Conservation (phyloP, 1,140 invertebrate genomes). For the Uloborus diversus region DNA sequence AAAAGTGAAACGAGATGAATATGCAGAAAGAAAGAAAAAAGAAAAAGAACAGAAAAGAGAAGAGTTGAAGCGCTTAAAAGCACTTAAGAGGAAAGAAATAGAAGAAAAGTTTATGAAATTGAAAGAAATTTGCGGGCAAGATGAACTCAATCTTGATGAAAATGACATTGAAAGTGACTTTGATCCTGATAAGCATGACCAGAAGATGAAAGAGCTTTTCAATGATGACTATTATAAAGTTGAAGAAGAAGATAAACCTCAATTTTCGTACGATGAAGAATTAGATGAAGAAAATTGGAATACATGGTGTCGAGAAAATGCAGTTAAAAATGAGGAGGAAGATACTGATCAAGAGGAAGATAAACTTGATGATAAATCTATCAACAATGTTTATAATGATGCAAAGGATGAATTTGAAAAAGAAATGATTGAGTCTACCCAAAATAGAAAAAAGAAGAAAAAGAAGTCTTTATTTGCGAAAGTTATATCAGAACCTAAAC, state of each 20-base stretch:
- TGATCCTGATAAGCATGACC: conserved; percentile 88
- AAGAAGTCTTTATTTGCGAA: conserved; percentile 75
- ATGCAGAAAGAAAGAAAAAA: conserved; percentile 73
- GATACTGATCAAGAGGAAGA: conserved; percentile 62
- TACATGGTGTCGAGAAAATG: conserved; percentile 68
- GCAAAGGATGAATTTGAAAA: conserved; percentile 66
- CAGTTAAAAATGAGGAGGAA: conserved; percentile 62
- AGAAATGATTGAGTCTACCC: conserved; percentile 71
- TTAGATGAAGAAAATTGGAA: conserved; percentile 76
- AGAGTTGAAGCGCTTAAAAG: conserved; percentile 86
- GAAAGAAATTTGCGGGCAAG: conserved; percentile 88
- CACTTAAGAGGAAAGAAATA: conserved; percentile 89
- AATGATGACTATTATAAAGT: conserved; percentile 85
- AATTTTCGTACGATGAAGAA: conserved; percentile 82
- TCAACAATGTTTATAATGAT: background rate
- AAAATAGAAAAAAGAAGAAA: conserved; percentile 64
- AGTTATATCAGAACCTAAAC: conserved; percentile 76
- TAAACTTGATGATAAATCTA: background rate
- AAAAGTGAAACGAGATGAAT: conserved; percentile 77
- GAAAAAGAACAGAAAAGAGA: conserved; percentile 85
- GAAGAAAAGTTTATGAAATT: conserved; percentile 86
- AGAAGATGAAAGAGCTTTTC: conserved; percentile 85
- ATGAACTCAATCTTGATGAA: conserved; percentile 68
- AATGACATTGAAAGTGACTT: conserved; percentile 78
- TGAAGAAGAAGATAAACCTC: conserved; percentile 79